A percentile compares a stretch with the other conserved stretches of the same genome.
phyloP scores from a whole-genome alignment of 2,797 vertebrate genomes.

The Triplophysa bombifrons region DNA sequence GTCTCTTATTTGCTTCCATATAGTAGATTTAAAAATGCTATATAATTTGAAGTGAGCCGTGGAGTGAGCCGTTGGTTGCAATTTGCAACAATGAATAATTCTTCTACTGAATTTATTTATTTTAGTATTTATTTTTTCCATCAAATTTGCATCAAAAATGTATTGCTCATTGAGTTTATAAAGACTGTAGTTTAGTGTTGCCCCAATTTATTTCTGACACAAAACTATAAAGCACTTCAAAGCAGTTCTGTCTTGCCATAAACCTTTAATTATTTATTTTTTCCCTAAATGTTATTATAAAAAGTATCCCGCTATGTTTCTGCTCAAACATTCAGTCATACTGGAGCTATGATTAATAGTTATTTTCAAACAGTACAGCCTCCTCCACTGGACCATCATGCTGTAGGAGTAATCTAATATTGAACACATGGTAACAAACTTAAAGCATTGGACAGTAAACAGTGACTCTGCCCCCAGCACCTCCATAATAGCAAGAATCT shows the following conservation, averaged over 20 bases:
- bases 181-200: too few relatives aligned
- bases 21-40: too few relatives aligned
- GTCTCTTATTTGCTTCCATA: too few relatives aligned
- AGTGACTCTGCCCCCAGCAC: conserved; percentile 34
- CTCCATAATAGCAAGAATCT: conserved; percentile 61
- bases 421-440: conserved; percentile 51
- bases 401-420: conserved; percentile 53
- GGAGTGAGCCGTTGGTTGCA: too few relatives aligned
- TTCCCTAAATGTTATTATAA: conserved; percentile 26
- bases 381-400: conserved; percentile 77
- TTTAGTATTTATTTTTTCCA: too few relatives aligned
- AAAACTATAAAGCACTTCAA: too few relatives aligned
- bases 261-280: background rate
- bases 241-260: background rate
- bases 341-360: conserved; percentile 59
- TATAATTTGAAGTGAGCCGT: too few relatives aligned
- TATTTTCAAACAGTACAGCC: conserved; percentile 64
- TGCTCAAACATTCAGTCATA: conserved; percentile 22
- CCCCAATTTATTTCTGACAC: too few relatives aligned
- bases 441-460: conserved; percentile 47
- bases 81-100: too few relatives aligned
- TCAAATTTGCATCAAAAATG: too few relatives aligned
- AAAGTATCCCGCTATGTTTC: conserved; percentile 30
- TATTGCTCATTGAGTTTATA: too few relatives aligned
- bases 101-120: too few relatives aligned